phyloP scores from a whole-genome alignment of 2,797 vertebrate species.

The Neopelma chrysocephalum region DNA sequence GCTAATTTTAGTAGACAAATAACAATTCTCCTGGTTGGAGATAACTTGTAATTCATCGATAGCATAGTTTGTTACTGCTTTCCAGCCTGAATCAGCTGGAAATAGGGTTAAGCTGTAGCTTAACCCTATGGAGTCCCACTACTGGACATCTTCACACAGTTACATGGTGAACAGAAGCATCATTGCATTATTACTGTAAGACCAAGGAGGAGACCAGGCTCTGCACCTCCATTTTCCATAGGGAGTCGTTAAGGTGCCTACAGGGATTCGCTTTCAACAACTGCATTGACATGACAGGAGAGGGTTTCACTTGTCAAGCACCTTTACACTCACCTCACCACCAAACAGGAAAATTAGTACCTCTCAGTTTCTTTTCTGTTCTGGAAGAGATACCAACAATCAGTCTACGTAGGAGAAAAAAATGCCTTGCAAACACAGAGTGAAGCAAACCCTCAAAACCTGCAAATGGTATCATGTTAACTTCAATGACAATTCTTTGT shows the following conservation, averaged over 20 bases:
- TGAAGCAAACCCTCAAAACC: not conserved
- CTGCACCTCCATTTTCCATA: not conserved
- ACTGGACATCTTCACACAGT: not conserved
- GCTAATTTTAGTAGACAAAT: not conserved
- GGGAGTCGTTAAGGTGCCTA: not conserved
- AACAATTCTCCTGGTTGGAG: not conserved
- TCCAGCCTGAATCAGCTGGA: not conserved
- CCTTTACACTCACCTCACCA: not conserved
- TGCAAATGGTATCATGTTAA: not conserved
- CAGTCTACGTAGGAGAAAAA: not conserved
- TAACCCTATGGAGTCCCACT: not conserved
- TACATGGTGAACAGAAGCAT: not conserved
- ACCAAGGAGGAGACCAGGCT: not conserved
- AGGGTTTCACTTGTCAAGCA: not conserved
- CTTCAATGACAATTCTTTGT: conserved; percentile 15
- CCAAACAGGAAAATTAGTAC: not conserved
- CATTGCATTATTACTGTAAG: not conserved
- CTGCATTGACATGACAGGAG: not conserved
- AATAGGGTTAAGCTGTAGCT: not conserved
- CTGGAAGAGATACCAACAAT: not conserved
- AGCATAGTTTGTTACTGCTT: not conserved
- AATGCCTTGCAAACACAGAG: not conserved
- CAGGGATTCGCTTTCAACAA: not conserved
- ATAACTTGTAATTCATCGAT: not conserved
- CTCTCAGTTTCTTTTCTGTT: not conserved